Percentiles rank a stretch among this genome's conserved stretches.
Conservation (phyloP, 2,113 vertebrate genomes). For the Oreamnos americanus region DNA sequence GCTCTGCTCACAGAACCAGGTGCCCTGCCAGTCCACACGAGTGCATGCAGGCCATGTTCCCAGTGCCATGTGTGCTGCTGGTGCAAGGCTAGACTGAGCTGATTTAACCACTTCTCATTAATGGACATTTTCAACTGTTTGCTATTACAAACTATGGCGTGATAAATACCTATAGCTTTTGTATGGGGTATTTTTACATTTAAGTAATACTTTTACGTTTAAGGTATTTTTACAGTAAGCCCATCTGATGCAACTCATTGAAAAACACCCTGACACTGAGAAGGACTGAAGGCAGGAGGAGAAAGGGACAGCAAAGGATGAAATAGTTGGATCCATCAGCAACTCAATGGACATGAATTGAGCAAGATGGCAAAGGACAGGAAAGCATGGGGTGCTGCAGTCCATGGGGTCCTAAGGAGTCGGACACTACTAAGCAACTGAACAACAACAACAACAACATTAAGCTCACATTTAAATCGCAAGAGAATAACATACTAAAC, state of each 20-base stretch:
- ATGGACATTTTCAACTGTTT: not conserved
- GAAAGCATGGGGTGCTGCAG: not conserved
- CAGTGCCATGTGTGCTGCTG: not conserved
- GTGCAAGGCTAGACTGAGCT: not conserved
- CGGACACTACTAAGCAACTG: not conserved
- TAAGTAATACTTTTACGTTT: not conserved
- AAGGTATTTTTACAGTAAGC: not conserved
- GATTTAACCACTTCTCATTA: not conserved
- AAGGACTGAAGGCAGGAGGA: not conserved
- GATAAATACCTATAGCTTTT: not conserved
- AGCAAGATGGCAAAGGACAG: not conserved
- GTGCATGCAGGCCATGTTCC: accelerated
- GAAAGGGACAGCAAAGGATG: not conserved
- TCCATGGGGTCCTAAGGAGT: not conserved
- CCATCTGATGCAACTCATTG: not conserved
- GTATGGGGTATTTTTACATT: not conserved
- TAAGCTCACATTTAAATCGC: not conserved
- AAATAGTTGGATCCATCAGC: not conserved
- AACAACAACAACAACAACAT: not conserved
- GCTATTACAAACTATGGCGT: not conserved
- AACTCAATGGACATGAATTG: not conserved
- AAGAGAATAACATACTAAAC: not conserved
- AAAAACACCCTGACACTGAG: not conserved
- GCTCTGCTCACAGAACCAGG: not conserved
- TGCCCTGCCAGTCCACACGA: not conserved